phyloP scores from a whole-genome alignment of 2,888 invertebrate genomes.

The Ennomos erosarius region DNA sequence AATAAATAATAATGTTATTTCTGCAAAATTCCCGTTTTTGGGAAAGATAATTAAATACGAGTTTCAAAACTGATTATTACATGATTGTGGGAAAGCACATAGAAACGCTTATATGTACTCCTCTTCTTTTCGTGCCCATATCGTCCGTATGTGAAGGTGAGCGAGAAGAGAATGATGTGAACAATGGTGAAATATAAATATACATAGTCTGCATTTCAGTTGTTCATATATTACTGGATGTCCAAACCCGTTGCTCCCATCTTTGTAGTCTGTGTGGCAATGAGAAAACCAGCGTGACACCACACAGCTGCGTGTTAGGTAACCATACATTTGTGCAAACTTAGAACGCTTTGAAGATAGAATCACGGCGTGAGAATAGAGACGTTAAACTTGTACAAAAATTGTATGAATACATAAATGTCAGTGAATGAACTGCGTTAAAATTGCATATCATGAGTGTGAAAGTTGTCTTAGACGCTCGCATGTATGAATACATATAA shows the following conservation, averaged over 20 bases:
- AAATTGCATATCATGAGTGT: constrained; percentile 55
- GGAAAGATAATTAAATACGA: constrained; percentile 10
- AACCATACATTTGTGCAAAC: constrained; percentile 68
- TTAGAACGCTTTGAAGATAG: constrained; percentile 64
- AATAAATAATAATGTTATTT: constrained; percentile 29
- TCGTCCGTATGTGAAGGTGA: too few relatives aligned
- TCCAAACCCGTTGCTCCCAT: constrained; percentile 12
- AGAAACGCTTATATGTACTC: too few relatives aligned
- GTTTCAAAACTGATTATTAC: too few relatives aligned
- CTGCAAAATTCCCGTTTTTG: constrained; percentile 4
- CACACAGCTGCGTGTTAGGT: constrained; percentile 48
- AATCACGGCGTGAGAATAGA: constrained; percentile 80
- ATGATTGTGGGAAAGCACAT: too few relatives aligned
- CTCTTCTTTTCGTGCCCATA: too few relatives aligned
- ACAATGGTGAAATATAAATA: constrained; percentile 3
- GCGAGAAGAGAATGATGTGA: too few relatives aligned
- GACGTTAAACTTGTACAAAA: constrained; percentile 68
- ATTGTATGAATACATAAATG: constrained; percentile 73
- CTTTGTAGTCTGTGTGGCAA: constrained; percentile 33
- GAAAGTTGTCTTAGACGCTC: constrained; percentile 48
- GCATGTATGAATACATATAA: constrained; percentile 16
- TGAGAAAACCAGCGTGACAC: constrained; percentile 44
- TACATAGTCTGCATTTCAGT: constrained; percentile 9
- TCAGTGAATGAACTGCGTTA: constrained; percentile 65
- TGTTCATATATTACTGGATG: constrained; percentile 6